Percentiles rank a stretch among this genome's conserved stretches.
These are phyloP conservation scores for Trachelus tabidus DNA, from an alignment of 2,888 invertebrate genomes.

Conservation along the genomic window DNA sequence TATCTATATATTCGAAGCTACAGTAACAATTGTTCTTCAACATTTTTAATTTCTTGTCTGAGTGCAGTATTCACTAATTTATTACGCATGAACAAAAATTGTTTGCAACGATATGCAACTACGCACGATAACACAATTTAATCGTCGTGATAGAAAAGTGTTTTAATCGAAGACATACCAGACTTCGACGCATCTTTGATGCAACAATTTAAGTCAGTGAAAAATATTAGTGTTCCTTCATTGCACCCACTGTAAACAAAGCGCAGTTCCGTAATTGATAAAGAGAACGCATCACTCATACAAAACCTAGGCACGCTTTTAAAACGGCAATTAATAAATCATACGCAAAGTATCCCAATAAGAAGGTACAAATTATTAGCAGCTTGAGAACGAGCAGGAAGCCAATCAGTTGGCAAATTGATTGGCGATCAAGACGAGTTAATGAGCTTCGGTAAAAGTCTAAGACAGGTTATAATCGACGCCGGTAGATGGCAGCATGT, in stretches of 20 bases:
- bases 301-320: neutral
- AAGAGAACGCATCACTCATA: neutral
- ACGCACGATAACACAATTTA: no score
- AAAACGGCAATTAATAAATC: neutral
- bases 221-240: no score
- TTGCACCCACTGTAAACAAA: no score
- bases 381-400: neutral
- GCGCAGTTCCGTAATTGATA: no score
- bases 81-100: neutral
- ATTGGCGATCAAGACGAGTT: neutral
- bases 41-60: neutral
- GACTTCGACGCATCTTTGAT: no score
- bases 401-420: neutral
- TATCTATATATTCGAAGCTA: neutral
- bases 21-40: neutral
- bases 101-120: no score
- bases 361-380: neutral
- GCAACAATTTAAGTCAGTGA: no score
- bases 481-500: conserved; percentile 57
- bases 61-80: neutral
- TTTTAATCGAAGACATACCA: no score
- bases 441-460: neutral
- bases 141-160: no score
- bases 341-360: neutral
- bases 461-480: neutral